Evolutionary conservation across 2,797 vertebrate species (phyloP), one percentile per base, ranked within the genome.

Genomic region (Masticophis lateralis): DNA sequence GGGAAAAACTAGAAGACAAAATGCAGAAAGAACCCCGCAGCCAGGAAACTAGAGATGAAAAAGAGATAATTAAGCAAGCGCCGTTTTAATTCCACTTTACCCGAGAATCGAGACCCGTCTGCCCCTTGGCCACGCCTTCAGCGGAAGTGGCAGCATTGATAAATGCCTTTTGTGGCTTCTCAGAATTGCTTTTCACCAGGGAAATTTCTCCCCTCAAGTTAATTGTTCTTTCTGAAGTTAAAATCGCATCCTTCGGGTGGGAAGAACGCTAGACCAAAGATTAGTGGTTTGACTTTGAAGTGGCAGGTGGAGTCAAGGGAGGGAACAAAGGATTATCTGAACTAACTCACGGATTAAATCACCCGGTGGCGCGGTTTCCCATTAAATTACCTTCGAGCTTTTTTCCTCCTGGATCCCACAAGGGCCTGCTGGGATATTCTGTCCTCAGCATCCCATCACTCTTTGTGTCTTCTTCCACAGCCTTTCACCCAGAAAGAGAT

Each of bases 401-500:
- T 7, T 12, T 27, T 37, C n/a, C 4, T 10, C 2, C 59, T 14
- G 43, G 57, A 47, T 28, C 9, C 61, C 51, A 25, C 10, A 2
- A 22, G 11, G 10, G 22, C 37, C 83, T 13, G 10, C 27, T 57
- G 22, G 28, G 37, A 63, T 28, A 0, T 66, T 47, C 28, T 4
- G 2, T 13, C 86, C 0, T 3, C 14, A 2, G 9, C 8, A 1
- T 5, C 2, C 25, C 16, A 2, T 87, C 6, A 92, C 11, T 0
- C 3, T 22, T 5, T 1, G 3, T 32, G 83, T 22, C 83, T 28
- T 53, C 7, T 55, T 88, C 87, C 66, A 63, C 97, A 99, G 99
- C 95, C 98, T 27, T 99, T 99, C 96, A 98, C 95, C 60, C 95
- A 96, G 51, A 98, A 97, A 61, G 98, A 99, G 94, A 98, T 99